Evolutionary conservation across 2,888 invertebrate genomes (phyloP), one percentile per base, ranked within the genome.

Genomic region (Drosophila merina): DNA sequence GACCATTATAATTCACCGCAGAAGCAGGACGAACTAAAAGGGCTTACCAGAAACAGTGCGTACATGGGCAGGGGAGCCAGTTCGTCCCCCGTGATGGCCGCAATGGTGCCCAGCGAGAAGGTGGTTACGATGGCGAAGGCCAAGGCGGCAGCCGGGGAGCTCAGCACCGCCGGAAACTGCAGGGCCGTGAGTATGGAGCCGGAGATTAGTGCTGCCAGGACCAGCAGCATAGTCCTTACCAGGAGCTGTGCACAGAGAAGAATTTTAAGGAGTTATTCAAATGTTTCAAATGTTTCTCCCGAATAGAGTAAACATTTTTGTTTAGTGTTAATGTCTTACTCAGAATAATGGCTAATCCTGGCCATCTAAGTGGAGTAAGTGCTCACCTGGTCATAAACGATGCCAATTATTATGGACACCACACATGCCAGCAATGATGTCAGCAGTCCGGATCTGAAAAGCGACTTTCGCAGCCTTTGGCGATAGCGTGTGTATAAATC

Each of bases 1-100:
- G 33, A 36, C 12, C 51, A 14, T 56, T 30, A 38, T 60, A 62
- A 74, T 56, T 56, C 62, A 30, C 40, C 6, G 12, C 28, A 25
- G 38, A 31, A 47, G 51, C 38, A 28, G 44, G 7, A 9, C n/a
- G 9, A 42, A 12, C 20, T 25, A 14, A 12, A 9, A 33, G 5
- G 45, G 33, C 93, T 92, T 86, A 94, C 94, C 92, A 97, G 92
- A 78, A 97, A 94, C 2, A 96, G 93, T 31, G 96, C 95, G 88
- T 96, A 97, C 40, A 97, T 93, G 0, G 96, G 95, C 77, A 92
- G 74, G 25, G 92, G 91, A 20, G 92, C 92, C 73, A 92, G 76
- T 62, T 88, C 84, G 44, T 84, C 89, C 55, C 91, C 91, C 10
- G 91, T 91, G 58, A 91, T 89, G 70, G 91, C 90, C 52, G 92